Percentiles rank a stretch among this genome's conserved stretches.
Conservation (phyloP, 2,888 invertebrate genomes). For the Abrostola tripartita region DNA sequence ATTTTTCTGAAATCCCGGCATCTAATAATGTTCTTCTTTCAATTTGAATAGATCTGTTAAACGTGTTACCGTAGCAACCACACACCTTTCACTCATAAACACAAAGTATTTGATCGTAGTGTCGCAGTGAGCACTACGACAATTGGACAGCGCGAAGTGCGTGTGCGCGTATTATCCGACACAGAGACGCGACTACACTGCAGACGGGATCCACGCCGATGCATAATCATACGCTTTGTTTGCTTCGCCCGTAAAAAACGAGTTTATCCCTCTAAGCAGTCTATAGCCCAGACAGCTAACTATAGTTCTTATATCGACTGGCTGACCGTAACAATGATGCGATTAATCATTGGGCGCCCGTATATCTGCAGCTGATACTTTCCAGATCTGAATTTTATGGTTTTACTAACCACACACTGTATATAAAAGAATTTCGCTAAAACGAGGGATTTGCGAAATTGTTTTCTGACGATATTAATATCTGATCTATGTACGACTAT, state of each 20-base stretch:
- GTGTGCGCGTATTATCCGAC: conserved; percentile 70
- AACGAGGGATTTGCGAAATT: conserved; percentile 67
- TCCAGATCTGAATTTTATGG: conserved; percentile 80
- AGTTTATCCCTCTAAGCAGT: conserved; percentile 54
- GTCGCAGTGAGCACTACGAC: conserved; percentile 17
- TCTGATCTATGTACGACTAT: neutral
- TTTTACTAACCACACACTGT: conserved; percentile 71
- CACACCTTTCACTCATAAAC: conserved; percentile 74
- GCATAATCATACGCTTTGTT: conserved; percentile 79
- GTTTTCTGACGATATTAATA: conserved; percentile 56
- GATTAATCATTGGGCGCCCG: conserved; percentile 79
- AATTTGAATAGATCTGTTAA: neutral
- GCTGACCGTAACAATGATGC: conserved; percentile 75
- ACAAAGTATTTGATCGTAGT: conserved; percentile 23
- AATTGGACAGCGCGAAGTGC: conserved; percentile 41
- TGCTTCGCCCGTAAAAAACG: conserved; percentile 75
- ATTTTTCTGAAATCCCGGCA: neutral
- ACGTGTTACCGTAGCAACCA: conserved; percentile 24
- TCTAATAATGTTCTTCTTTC: neutral
- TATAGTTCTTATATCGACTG: conserved; percentile 49
- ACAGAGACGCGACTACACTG: conserved; percentile 72
- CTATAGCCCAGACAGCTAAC: conserved; percentile 53
- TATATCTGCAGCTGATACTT: conserved; percentile 78
- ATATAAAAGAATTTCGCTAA: conserved; percentile 75
- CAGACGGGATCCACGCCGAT: conserved; percentile 71